Percentiles rank a stretch among this genome's conserved stretches.
Evolutionary conservation across 1,140 invertebrate species (phyloP).

Genomic region (Solenopsis invicta): DNA sequence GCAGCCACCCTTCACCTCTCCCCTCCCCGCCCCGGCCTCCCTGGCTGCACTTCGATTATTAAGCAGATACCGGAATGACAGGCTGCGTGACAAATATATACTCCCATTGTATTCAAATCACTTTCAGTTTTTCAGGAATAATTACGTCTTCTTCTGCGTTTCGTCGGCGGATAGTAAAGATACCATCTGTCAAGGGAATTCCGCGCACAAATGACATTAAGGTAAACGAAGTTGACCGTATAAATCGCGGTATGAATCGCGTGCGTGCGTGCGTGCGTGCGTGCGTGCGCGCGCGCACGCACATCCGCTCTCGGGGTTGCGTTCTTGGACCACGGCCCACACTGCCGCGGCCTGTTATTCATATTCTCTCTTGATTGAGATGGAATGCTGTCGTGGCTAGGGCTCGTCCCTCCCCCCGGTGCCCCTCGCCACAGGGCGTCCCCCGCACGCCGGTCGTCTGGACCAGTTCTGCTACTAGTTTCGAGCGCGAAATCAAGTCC

Average conservation of each 20-base stretch:
- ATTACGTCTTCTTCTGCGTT: constrained; percentile 33
- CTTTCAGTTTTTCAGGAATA: constrained; percentile 9
- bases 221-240: constrained; percentile 10
- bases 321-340: constrained; percentile 72
- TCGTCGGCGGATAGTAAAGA: constrained; percentile 4
- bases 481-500: constrained; percentile 38
- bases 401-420: constrained; percentile 39
- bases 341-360: constrained; percentile 68
- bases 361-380: constrained; percentile 76
- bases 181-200: not conserved
- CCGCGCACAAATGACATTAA: constrained; percentile 2
- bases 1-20: not conserved
- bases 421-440: constrained; percentile 10
- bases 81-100: constrained; percentile 16
- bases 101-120: constrained; percentile 38
- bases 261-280: constrained; percentile 22
- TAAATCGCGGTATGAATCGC: constrained; percentile 43
- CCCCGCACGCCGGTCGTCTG: not conserved
- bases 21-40: not conserved
- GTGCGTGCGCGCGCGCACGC: constrained; percentile 26
- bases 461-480: constrained; percentile 24
- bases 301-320: constrained; percentile 64
- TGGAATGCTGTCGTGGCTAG: constrained; percentile 78
- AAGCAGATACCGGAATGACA: constrained; percentile 16
- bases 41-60: constrained; percentile 27